Conservation (phyloP, 2,797 vertebrate genomes). For the Brotula barbata region DNA sequence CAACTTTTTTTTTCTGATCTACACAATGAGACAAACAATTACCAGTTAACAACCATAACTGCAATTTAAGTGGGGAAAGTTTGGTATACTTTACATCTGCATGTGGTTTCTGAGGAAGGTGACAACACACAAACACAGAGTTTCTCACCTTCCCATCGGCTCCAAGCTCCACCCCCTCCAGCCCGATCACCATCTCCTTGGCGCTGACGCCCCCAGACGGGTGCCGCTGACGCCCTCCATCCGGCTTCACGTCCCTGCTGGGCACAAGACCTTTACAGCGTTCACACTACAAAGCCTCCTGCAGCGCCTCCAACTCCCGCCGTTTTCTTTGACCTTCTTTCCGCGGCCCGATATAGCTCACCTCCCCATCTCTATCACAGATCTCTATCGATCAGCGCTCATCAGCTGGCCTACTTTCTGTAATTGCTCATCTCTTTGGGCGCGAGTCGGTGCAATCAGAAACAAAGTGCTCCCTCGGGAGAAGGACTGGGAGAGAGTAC, state of each 20-base stretch:
- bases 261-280: conserved; percentile 55
- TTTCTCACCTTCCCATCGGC: conserved; percentile 95
- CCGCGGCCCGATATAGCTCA: conserved; percentile 22
- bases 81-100: no score
- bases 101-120: no score
- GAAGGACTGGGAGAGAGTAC: conserved; percentile 7
- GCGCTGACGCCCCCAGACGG: conserved; percentile 89
- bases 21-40: no score
- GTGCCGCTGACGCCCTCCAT: conserved; percentile 90
- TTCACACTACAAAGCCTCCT: background rate
- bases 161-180: conserved; percentile 97
- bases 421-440: conserved; percentile 43
- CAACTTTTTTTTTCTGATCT: no score
- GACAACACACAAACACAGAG: background rate
- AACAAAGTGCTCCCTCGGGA: conserved; percentile 51
- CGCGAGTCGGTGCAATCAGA: conserved; percentile 33
- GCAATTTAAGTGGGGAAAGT: no score
- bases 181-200: conserved; percentile 94
- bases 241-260: conserved; percentile 90
- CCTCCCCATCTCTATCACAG: conserved; percentile 21
- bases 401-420: conserved; percentile 46
- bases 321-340: background rate
- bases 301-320: background rate
- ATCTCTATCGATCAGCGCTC: conserved; percentile 47
- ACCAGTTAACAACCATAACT: no score